Conservation (phyloP, 2,797 vertebrate genomes). For the Thaleichthys pacificus region DNA sequence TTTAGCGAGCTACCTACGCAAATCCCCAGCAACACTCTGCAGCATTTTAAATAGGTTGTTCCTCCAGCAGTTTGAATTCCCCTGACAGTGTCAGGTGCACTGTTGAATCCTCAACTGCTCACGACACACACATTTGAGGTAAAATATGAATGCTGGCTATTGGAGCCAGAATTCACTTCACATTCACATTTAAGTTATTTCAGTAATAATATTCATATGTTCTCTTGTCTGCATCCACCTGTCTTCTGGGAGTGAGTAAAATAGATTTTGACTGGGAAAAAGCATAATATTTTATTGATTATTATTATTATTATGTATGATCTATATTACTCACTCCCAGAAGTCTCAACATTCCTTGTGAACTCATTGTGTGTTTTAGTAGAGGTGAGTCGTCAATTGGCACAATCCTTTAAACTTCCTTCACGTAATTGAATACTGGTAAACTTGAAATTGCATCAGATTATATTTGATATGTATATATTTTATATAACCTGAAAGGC, state of each 20-base stretch:
- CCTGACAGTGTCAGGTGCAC: neutral
- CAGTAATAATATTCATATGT: neutral
- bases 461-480: no score
- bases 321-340: neutral
- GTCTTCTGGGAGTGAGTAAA: neutral
- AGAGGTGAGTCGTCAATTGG: no score
- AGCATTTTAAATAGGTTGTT: neutral
- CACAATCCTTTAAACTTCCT: no score
- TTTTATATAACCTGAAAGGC: no score
- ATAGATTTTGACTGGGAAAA: neutral
- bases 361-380: no score
- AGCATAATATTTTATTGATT: no score
- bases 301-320: neutral
- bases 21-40: neutral
- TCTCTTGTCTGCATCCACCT: neutral
- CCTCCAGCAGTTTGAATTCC: neutral
- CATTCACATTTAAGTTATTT: neutral
- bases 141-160: neutral
- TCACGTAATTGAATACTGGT: no score
- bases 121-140: neutral
- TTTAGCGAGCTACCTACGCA: neutral
- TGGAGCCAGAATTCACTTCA: neutral
- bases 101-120: neutral
- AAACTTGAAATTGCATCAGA: no score
- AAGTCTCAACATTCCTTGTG: no score